Conservation (phyloP, 2,113 vertebrate genomes). For the Benitochromis conjunctus region DNA sequence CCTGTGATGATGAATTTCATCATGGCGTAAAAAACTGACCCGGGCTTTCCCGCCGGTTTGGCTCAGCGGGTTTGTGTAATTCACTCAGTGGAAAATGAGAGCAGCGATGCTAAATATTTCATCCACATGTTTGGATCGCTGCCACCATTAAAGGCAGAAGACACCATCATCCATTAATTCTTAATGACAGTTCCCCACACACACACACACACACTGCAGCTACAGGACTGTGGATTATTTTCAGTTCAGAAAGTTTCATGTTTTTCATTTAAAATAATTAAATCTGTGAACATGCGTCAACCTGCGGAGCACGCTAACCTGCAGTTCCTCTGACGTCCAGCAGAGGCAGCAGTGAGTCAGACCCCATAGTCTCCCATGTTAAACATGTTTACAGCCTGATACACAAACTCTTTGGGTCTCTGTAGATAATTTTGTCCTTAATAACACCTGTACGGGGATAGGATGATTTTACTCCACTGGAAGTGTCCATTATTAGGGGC, state of each 20-base stretch:
- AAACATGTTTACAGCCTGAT: neutral
- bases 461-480: neutral
- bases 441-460: too few relatives aligned
- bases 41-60: neutral
- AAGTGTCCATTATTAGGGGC: too few relatives aligned
- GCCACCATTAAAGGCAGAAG: neutral
- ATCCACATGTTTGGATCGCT: neutral
- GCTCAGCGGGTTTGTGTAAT: neutral
- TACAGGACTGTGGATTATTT: neutral
- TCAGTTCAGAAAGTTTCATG: neutral
- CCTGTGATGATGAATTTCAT: slow-evolving; percentile 33
- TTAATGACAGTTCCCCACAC: neutral
- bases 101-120: neutral
- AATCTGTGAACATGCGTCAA: neutral
- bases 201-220: neutral
- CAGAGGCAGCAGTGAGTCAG: neutral
- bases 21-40: neutral
- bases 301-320: neutral
- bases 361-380: neutral
- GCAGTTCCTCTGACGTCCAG: neutral
- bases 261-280: neutral
- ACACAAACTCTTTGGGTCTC: neutral
- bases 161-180: neutral
- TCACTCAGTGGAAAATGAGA: neutral
- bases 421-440: too few relatives aligned